A percentile compares a stretch with the other conserved stretches of the same genome.
Conservation (phyloP, 2,113 vertebrate species). For the Onychorhynchus coronatus region DNA sequence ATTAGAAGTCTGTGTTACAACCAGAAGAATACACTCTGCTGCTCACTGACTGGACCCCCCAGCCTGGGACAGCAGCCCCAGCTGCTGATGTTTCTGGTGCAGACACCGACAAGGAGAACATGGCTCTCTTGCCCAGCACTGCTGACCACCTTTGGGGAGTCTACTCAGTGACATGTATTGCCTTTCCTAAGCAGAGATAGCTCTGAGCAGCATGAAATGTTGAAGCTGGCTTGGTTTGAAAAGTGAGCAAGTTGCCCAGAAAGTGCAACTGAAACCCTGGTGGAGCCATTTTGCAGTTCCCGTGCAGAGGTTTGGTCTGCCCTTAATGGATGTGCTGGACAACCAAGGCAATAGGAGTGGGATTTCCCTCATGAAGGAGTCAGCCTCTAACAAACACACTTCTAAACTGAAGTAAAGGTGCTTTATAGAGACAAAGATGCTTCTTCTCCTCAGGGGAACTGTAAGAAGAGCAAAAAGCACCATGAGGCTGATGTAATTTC, state of each 20-base stretch:
- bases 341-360: neutral
- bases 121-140: neutral
- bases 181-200: neutral
- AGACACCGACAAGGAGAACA: neutral
- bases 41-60: neutral
- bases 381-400: neutral
- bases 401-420: neutral
- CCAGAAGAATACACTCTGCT: neutral
- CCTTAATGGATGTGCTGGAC: neutral
- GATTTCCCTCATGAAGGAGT: neutral
- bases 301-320: neutral
- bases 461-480: neutral
- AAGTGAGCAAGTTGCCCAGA: neutral
- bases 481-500: neutral
- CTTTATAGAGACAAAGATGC: neutral
- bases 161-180: neutral
- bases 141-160: neutral
- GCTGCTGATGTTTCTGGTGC: neutral
- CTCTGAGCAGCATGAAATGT: neutral
- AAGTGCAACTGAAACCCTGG: neutral
- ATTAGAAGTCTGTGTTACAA: neutral
- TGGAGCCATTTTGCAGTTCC: constrained; percentile 8
- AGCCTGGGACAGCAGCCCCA: neutral
- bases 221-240: neutral
- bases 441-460: neutral